Evolutionary conservation across 2,797 vertebrate genomes (phyloP).

Genomic region (Garrulus glandarius): DNA sequence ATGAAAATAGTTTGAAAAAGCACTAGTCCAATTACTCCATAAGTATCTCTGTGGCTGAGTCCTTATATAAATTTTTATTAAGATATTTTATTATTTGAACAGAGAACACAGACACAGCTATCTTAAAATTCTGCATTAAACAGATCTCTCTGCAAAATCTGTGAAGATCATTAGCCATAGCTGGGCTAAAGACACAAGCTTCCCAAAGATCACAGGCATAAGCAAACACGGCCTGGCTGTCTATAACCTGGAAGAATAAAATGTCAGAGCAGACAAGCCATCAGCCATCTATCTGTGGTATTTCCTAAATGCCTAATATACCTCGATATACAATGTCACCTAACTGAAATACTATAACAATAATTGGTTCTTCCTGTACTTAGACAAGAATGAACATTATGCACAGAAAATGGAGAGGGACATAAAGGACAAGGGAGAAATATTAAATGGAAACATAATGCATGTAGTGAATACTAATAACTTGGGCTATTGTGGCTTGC

Average conservation of each 20-base stretch:
- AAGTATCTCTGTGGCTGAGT: neutral
- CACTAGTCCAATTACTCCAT: neutral
- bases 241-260: neutral
- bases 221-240: neutral
- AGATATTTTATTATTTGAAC: neutral
- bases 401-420: neutral
- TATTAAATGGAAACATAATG: neutral
- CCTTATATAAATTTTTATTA: neutral
- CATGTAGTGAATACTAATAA: neutral
- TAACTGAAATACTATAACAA: slow-evolving; percentile 2
- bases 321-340: neutral
- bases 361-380: slow-evolving; percentile 47
- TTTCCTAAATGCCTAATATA: neutral
- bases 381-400: slow-evolving; percentile 5
- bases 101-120: neutral
- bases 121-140: neutral
- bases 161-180: neutral
- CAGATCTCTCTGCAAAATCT: neutral
- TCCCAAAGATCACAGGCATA: neutral
- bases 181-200: neutral
- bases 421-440: neutral
- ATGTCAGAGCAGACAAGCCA: neutral
- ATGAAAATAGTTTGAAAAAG: neutral
- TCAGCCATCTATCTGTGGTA: neutral
- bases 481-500: neutral